These are phyloP conservation scores for Carollia perspicillata DNA, from an alignment of 2,113 vertebrate species.

Conservation along the genomic window DNA sequence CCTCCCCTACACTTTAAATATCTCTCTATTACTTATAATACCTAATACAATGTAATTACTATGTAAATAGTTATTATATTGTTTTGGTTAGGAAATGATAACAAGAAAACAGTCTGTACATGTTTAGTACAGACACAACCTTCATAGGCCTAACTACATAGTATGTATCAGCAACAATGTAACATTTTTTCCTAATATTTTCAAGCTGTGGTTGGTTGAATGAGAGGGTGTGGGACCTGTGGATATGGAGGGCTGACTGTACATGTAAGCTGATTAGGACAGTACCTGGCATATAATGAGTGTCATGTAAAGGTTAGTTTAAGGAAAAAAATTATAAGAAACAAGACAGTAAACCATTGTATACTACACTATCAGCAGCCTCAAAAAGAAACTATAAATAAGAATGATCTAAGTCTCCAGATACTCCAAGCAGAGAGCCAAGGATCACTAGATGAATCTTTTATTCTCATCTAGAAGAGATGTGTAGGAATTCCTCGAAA, in stretches of 20 bases:
- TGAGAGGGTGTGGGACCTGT: not conserved
- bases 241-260: not conserved
- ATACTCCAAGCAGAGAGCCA: not conserved
- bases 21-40: not conserved
- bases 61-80: not conserved
- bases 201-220: not conserved
- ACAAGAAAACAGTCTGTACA: not conserved
- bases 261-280: not conserved
- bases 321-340: constrained; percentile 10
- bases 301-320: not conserved
- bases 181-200: not conserved
- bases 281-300: not conserved
- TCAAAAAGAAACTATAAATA: not conserved
- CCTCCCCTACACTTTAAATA: not conserved
- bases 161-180: not conserved
- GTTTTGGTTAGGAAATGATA: not conserved
- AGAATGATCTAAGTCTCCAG: not conserved
- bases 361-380: not conserved
- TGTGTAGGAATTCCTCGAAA: constrained; percentile 4
- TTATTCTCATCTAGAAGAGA: not conserved
- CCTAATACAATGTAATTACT: not conserved
- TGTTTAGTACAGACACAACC: not conserved
- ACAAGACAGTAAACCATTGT: not conserved
- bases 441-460: not conserved
- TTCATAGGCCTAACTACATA: not conserved